phyloP scores from a whole-genome alignment of 2,888 invertebrate species.

The Cinara cedri region DNA sequence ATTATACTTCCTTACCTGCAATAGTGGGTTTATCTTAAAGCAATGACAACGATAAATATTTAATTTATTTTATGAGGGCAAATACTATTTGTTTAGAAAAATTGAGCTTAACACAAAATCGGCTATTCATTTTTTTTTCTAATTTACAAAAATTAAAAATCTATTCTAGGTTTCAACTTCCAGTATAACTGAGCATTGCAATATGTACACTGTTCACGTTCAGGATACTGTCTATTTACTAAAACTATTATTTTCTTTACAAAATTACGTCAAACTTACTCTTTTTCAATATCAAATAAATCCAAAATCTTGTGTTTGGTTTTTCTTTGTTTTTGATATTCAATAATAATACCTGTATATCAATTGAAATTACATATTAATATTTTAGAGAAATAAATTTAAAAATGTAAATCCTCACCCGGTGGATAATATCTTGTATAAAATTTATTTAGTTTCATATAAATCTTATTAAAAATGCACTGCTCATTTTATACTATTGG shows the following conservation, averaged over 20 bases:
- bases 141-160: no score
- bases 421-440: conserved; percentile 76
- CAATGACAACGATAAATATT: no score
- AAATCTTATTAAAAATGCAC: not conserved
- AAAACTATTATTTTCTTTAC: conserved; percentile 4
- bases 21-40: no score
- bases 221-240: not conserved
- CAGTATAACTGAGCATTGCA: no score
- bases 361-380: not conserved
- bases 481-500: not conserved
- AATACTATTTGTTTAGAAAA: no score
- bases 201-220: no score
- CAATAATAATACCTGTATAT: conserved; percentile 30
- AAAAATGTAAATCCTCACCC: conserved; percentile 67
- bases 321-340: conserved; percentile 25
- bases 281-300: conserved; percentile 30
- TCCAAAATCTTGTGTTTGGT: conserved; percentile 44
- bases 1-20: no score
- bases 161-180: no score
- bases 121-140: no score
- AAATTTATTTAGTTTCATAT: conserved; percentile 73
- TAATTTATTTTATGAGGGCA: no score
- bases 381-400: not conserved
- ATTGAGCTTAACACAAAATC: no score
- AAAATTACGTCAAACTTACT: conserved; percentile 21